Base-by-base conservation (phyloP, 92 coral and sea anemone genomes). In the Diadumene lineata region DNA sequence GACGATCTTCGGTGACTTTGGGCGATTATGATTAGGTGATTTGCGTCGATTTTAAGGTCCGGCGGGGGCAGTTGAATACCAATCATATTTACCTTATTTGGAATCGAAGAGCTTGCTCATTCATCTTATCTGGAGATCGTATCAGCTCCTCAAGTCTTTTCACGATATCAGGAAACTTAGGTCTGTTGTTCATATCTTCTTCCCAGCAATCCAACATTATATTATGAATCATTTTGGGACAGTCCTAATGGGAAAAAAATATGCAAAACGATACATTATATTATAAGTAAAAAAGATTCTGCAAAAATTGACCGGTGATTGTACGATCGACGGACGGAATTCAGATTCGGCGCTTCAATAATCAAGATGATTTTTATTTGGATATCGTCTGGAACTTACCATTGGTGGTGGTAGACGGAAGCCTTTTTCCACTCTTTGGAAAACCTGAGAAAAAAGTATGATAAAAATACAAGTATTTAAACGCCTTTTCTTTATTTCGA, bases 191-290 rank as follows among this genome's bases (percentile, higher is more conserved):
- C 74, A 88, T 82, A 56, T 89, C 98, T 46, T 83, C 84, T 31
- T 84, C 83, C 98, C 98, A 92, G 64, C 98, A 92, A n/a, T 81
- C 85, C 77, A 92, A 77, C 98, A 92, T 92, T 24, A 92, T 38
- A 57, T 78, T 58, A 43, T 92, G 94, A 10, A 92, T 79, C 56
- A 81, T 77, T 73, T 92, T 92, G 0, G 98, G 98, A 31, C 98
- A 92, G 50, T 73, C 50, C 87, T 70, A 33, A 2, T 29, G 50
- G 43, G 19, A 53, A 53, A 44, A 17, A 8, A 44, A 8, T 44
- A 8, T 44, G 10, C 51, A 44, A 44, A 44, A 44, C 51, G 9
- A 8, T 44, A 8, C 9, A 17, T 8, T 17, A 8, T 44, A 17
- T 8, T 9, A 44, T 44, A 17, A 8, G 51, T 17, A 44, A 44